Conservation (phyloP, 2,113 vertebrate genomes). For the Terrapene triunguis region DNA sequence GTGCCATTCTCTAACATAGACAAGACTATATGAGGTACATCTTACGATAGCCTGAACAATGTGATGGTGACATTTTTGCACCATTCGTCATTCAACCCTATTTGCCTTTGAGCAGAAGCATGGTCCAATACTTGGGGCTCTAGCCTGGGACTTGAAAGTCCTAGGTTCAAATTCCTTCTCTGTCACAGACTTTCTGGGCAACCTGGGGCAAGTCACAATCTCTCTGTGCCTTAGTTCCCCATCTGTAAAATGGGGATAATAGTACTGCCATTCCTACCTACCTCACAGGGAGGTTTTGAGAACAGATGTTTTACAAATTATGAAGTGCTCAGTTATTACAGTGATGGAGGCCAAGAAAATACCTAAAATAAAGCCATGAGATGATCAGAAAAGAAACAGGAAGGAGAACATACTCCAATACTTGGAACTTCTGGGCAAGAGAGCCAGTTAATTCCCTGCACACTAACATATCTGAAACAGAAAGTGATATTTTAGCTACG, state of each 20-base stretch:
- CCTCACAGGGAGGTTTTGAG: background rate
- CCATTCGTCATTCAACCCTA: background rate
- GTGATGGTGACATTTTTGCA: background rate
- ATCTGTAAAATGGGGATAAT: background rate
- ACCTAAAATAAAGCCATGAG: background rate
- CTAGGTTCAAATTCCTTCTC: background rate
- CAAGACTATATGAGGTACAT: background rate
- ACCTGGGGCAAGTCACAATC: background rate
- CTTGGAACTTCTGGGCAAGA: background rate
- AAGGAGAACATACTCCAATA: background rate
- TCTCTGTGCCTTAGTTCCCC: too few species aligned
- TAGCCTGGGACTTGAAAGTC: background rate
- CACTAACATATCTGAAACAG: background rate
- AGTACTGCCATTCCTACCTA: background rate
- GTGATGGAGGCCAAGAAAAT: background rate
- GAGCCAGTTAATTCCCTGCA: background rate
- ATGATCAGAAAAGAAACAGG: background rate
- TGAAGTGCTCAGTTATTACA: background rate
- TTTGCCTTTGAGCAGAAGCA: background rate
- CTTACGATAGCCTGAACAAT: background rate
- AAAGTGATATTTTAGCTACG: slow-evolving; percentile 22
- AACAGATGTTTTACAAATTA: background rate
- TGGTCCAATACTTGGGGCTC: background rate
- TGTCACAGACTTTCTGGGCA: background rate
- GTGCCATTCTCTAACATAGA: background rate